Conservation (phyloP, 2,797 vertebrate species). For the Brotula barbata region DNA sequence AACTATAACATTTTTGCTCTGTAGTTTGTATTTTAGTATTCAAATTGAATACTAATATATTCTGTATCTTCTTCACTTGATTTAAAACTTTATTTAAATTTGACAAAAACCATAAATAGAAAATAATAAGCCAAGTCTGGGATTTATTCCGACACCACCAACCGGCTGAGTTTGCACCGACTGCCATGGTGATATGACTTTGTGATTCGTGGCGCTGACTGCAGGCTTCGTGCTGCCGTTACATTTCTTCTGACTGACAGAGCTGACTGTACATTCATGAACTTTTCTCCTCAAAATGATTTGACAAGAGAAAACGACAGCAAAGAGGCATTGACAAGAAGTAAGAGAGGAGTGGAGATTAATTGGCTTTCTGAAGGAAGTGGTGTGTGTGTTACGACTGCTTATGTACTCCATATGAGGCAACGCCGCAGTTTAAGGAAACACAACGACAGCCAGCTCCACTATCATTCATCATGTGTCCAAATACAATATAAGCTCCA, state of each 20-base stretch:
- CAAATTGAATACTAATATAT: too few relatives aligned
- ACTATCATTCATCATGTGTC: too few relatives aligned
- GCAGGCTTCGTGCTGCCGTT: constrained; percentile 8
- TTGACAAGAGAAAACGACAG: constrained; percentile 21
- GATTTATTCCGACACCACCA: constrained; percentile 3
- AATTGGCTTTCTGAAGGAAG: too few relatives aligned
- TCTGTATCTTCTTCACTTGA: too few relatives aligned
- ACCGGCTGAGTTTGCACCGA: constrained; percentile 25
- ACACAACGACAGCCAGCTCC: too few relatives aligned
- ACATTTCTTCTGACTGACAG: constrained; percentile 37
- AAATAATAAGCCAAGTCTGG: constrained; percentile 22
- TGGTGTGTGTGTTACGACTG: too few relatives aligned
- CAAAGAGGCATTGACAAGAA: constrained; percentile 2
- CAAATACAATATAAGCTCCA: too few relatives aligned
- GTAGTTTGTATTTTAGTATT: too few relatives aligned
- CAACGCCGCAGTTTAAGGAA: too few relatives aligned
- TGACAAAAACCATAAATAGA: neutral
- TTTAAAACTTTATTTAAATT: too few relatives aligned
- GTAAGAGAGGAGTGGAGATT: neutral
- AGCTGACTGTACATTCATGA: constrained; percentile 18
- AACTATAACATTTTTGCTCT: too few relatives aligned
- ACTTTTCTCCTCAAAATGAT: constrained; percentile 19
- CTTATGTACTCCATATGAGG: too few relatives aligned
- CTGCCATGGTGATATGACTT: constrained; percentile 22
- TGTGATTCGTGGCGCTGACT: constrained; percentile 42